Percentiles rank a stretch among this genome's conserved stretches.
phyloP scores from a whole-genome alignment of 2,113 vertebrate species.

The Tupaia chinensis region DNA sequence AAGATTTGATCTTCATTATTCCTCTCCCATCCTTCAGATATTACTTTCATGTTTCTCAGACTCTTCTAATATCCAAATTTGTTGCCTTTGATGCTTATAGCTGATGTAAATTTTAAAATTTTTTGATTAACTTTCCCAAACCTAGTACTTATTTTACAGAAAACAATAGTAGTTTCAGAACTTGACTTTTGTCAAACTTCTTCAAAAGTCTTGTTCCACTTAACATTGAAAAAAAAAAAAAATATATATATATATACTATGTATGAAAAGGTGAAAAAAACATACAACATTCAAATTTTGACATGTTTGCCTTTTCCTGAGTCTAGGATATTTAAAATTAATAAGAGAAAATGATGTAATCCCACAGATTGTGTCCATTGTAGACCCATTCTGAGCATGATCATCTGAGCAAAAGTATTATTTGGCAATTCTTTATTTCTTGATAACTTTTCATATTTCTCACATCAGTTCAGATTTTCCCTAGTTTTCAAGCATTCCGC shows the following conservation, averaged over 20 bases:
- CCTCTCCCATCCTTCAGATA: neutral
- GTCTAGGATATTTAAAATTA: constrained; percentile 30
- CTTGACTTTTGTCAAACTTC: neutral
- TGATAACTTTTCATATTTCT: neutral
- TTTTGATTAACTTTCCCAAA: constrained; percentile 34
- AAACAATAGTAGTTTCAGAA: neutral
- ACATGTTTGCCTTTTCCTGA: neutral
- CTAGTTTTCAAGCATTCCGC: neutral
- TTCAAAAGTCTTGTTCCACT: neutral
- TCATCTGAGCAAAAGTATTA: neutral
- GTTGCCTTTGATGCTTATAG: neutral
- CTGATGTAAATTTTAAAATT: constrained; percentile 2
- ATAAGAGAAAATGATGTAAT: neutral
- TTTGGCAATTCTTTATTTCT: neutral
- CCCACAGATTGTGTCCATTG: neutral
- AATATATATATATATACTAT: neutral
- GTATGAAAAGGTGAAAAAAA: neutral
- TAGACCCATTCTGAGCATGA: neutral
- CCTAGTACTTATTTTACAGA: constrained; percentile 15
- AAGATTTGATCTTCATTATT: constrained; percentile 34
- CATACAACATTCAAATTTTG: neutral
- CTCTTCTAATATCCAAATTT: neutral
- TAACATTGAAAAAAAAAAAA: neutral
- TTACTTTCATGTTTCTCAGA: constrained; percentile 25
- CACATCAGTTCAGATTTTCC: neutral